phyloP scores from a whole-genome alignment of 2,113 vertebrate species.

The Hystrix cristata region DNA sequence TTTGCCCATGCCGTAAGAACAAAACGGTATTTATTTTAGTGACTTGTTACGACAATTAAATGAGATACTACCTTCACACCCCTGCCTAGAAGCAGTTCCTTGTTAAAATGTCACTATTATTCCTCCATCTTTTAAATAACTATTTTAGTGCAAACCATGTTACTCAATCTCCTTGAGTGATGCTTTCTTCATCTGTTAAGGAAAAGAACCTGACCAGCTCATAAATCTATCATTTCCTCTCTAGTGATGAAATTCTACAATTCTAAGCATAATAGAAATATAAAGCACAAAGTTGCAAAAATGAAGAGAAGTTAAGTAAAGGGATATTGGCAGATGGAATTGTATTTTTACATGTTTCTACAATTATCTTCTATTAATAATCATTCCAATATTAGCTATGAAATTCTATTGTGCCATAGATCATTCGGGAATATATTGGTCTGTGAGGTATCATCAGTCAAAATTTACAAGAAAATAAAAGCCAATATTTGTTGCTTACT shows the following conservation, averaged over 20 bases:
- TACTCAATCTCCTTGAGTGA: background rate
- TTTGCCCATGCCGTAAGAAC: background rate
- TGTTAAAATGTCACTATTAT: background rate
- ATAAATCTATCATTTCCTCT: background rate
- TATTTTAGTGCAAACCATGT: background rate
- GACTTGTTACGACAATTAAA: background rate
- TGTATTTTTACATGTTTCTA: background rate
- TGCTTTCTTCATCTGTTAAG: background rate
- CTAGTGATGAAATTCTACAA: background rate
- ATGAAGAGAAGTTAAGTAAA: background rate
- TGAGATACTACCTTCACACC: background rate
- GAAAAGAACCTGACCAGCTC: background rate
- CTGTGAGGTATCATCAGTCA: background rate
- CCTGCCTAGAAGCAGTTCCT: background rate
- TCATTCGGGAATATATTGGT: background rate
- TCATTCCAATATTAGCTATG: background rate
- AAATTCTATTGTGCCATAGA: background rate
- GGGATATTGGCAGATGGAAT: background rate
- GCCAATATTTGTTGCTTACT: background rate
- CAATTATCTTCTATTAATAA: background rate
- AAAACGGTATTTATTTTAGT: background rate
- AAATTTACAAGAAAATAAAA: conserved; percentile 31
- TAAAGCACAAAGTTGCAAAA: conserved; percentile 19
- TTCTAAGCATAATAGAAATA: conserved; percentile 7
- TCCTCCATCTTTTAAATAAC: background rate